Conservation (phyloP, 1,140 invertebrate genomes). For the Harlomillsia oculata region DNA sequence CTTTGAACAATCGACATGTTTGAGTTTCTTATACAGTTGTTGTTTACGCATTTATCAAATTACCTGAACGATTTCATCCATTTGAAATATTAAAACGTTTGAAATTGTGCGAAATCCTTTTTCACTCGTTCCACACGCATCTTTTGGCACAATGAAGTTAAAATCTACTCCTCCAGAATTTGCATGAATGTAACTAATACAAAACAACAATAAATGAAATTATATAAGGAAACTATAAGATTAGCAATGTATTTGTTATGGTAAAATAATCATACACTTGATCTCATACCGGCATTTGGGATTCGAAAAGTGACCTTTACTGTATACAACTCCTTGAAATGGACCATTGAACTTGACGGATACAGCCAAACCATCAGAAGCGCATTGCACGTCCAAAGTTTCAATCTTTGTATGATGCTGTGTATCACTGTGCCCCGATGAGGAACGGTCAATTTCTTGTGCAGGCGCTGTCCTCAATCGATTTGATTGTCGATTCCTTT, state of each 20-base stretch:
- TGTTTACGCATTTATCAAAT: background rate
- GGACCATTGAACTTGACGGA: conserved; percentile 53
- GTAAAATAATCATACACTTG: no score
- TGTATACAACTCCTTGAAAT: conserved; percentile 63
- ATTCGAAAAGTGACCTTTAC: conserved; percentile 56
- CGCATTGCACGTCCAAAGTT: conserved; percentile 55
- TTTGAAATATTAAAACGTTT: conserved; percentile 55
- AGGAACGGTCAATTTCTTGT: no score
- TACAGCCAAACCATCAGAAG: conserved; percentile 48
- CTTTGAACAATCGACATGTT: background rate
- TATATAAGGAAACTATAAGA: background rate
- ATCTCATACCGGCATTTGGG: conserved; percentile 55
- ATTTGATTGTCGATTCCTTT: no score
- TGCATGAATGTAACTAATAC: conserved; percentile 51
- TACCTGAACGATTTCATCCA: conserved; percentile 53
- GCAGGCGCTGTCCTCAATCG: no score
- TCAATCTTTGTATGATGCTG: conserved; percentile 43
- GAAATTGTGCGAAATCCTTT: conserved; percentile 47
- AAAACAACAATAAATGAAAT: conserved; percentile 5
- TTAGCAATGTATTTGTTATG: conserved; percentile 1
- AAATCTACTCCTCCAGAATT: conserved; percentile 47
- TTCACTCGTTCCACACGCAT: conserved; percentile 51
- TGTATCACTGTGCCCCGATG: no score
- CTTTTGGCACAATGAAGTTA: conserved; percentile 52
- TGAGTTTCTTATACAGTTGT: background rate